phyloP scores from a whole-genome alignment of 1,140 invertebrate species.

The Grapholita molesta region DNA sequence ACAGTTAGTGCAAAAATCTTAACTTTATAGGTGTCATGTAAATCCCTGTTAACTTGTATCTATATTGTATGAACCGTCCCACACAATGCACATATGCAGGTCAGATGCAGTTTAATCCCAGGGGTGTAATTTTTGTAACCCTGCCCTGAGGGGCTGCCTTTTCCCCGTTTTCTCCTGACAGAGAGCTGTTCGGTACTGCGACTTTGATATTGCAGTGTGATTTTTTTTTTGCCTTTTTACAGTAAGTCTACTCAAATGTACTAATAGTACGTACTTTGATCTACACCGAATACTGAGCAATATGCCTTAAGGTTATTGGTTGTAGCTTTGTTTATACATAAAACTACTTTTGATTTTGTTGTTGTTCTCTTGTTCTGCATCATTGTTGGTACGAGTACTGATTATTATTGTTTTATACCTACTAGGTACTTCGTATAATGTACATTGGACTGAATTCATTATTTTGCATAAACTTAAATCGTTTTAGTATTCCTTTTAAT shows the following conservation, averaged over 20 bases:
- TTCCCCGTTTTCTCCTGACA: slow-evolving; percentile 23
- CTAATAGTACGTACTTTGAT: not conserved
- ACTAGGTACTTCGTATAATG: no score
- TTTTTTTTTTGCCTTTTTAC: not conserved
- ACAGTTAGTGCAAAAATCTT: not conserved
- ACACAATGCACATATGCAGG: slow-evolving; percentile 63
- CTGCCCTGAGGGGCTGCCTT: slow-evolving; percentile 47
- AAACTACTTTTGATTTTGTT: no score
- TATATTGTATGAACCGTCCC: slow-evolving; percentile 35
- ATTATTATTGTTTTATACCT: no score
- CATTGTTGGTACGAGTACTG: no score
- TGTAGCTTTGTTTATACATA: no score
- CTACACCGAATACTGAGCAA: no score
- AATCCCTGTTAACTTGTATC: not conserved
- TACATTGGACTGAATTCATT: no score
- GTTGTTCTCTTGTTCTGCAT: no score
- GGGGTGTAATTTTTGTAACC: slow-evolving; percentile 73
- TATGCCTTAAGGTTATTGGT: no score
- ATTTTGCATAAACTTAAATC: no score
- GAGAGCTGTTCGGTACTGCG: slow-evolving; percentile 30
- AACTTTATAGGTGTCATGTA: not conserved
- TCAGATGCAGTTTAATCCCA: slow-evolving; percentile 62
- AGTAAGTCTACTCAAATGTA: not conserved
- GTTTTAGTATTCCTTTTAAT: no score
- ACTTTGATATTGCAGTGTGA: not conserved